Conservation (phyloP, 2,113 vertebrate genomes). For the Megatriorchis doriae region DNA sequence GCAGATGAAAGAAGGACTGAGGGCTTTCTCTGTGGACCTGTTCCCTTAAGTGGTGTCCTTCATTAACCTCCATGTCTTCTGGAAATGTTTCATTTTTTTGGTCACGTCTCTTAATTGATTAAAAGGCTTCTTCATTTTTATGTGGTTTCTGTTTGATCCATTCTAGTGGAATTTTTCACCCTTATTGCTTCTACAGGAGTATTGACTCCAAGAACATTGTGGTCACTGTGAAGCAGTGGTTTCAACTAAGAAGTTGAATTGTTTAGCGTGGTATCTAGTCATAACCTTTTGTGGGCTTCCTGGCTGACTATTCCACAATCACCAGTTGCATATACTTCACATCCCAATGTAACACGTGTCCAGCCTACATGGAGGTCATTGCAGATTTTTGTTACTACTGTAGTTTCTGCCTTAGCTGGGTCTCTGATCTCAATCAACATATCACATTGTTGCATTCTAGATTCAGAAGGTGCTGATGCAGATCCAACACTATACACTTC, state of each 20-base stretch:
- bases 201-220: neutral
- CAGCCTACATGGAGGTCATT: neutral
- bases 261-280: rapidly evolving
- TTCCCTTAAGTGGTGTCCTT: neutral
- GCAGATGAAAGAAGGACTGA: neutral
- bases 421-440: neutral
- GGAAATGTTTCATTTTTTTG: neutral
- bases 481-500: neutral
- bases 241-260: neutral
- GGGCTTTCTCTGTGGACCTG: neutral
- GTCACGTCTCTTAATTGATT: neutral
- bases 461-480: neutral
- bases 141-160: neutral
- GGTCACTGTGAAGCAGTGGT: neutral
- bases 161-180: neutral
- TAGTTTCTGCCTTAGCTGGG: neutral
- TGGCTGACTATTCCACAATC: neutral
- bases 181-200: neutral
- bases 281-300: neutral
- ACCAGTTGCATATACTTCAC: neutral
- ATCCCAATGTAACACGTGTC: neutral
- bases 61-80: neutral
- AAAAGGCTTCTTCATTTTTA: neutral
- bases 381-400: neutral
- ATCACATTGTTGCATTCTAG: neutral